phyloP scores from a whole-genome alignment of 1,140 invertebrate genomes.

The Arion vulgaris region DNA sequence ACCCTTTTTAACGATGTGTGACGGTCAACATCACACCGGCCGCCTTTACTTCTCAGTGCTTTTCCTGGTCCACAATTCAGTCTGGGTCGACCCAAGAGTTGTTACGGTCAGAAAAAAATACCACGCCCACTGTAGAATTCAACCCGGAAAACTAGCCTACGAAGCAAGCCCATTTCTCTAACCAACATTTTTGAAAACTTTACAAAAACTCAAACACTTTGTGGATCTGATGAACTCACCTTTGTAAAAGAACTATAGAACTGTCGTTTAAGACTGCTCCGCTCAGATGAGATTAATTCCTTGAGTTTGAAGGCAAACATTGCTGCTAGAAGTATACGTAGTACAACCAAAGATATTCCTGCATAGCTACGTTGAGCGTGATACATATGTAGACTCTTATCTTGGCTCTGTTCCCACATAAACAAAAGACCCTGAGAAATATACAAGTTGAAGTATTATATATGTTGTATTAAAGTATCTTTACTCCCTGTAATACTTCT shows the following conservation, averaged over 20 bases:
- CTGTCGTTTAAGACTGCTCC: conserved; percentile 64
- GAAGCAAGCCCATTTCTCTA: too few relatives aligned
- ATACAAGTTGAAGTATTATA: too few relatives aligned
- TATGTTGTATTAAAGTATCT: conserved; percentile 11
- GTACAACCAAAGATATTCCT: conserved; percentile 59
- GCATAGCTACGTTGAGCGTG: conserved; percentile 64
- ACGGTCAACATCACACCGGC: too few relatives aligned
- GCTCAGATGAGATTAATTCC: conserved; percentile 55
- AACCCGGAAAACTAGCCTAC: too few relatives aligned
- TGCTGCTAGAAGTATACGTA: conserved; percentile 64
- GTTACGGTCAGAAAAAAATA: too few relatives aligned
- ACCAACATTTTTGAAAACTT: too few relatives aligned
- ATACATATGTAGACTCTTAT: conserved; percentile 61
- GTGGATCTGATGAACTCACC: conserved; percentile 44
- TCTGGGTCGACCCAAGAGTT: too few relatives aligned
- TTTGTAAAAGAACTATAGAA: conserved; percentile 69
- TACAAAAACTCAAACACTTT: too few relatives aligned
- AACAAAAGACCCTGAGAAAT: conserved; percentile 61
- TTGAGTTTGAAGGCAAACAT: conserved; percentile 67
- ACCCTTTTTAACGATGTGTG: too few relatives aligned
- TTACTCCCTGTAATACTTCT: background rate
- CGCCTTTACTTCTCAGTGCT: too few relatives aligned
- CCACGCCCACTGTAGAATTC: too few relatives aligned
- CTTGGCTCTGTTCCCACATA: conserved; percentile 68
- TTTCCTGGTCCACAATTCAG: too few relatives aligned